Conservation (phyloP, 2,888 invertebrate genomes). For the Sclerodermus sp. region DNA sequence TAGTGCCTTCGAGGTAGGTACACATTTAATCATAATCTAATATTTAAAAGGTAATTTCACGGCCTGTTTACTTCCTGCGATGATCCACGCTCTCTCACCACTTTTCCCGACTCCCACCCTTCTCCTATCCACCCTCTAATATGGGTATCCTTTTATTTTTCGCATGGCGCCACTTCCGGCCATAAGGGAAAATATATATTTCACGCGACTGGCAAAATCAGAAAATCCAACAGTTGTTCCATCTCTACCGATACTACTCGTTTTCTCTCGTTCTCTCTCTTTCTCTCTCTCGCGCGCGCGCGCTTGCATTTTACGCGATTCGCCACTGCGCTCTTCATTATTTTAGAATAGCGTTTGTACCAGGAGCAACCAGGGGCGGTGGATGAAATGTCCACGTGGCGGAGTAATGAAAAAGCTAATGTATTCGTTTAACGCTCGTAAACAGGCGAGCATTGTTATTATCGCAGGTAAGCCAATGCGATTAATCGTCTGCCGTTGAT, state of each 20-base stretch:
- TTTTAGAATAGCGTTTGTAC: slow-evolving; percentile 21
- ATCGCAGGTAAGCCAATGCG: slow-evolving; percentile 42
- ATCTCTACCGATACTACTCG: too few species aligned
- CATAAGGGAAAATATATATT: too few species aligned
- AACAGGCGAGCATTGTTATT: slow-evolving; percentile 44
- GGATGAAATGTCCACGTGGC: slow-evolving; percentile 47
- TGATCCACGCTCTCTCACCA: slow-evolving; percentile 30
- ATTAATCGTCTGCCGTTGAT: slow-evolving; percentile 53
- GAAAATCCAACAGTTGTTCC: too few species aligned
- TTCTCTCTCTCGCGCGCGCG: slow-evolving; percentile 12
- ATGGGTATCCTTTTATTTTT: slow-evolving; percentile 31
- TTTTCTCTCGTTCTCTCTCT: not conserved
- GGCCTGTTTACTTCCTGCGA: slow-evolving; percentile 53
- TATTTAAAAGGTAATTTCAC: slow-evolving; percentile 60
- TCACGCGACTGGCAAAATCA: too few species aligned
- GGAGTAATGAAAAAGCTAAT: slow-evolving; percentile 49
- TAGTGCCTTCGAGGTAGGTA: slow-evolving; percentile 50
- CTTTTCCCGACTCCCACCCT: slow-evolving; percentile 24
- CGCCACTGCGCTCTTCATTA: too few species aligned
- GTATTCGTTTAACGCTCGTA: slow-evolving; percentile 46
- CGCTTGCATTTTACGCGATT: not conserved
- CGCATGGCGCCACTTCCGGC: slow-evolving; percentile 13
- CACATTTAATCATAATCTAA: slow-evolving; percentile 59
- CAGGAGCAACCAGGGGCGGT: slow-evolving; percentile 27
- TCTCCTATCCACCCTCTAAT: slow-evolving; percentile 5